phyloP scores from a whole-genome alignment of 2,113 vertebrate species.

The Holacanthus passer region DNA sequence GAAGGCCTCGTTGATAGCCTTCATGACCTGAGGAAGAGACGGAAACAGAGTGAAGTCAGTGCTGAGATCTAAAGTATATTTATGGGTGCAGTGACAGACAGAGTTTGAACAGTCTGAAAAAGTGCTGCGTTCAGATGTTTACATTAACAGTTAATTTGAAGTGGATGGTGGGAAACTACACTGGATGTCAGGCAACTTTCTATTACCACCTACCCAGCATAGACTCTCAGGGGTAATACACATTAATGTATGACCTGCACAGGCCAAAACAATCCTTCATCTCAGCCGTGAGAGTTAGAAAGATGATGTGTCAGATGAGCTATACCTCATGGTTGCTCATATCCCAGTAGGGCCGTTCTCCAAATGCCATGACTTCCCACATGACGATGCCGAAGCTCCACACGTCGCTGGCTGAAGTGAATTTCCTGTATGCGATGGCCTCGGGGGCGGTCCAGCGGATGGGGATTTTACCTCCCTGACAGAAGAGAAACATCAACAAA shows the following conservation, averaged over 20 bases:
- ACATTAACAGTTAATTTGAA: slow-evolving; percentile 52
- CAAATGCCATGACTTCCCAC: slow-evolving; percentile 98
- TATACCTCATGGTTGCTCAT: slow-evolving; percentile 92
- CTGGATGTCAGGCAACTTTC: slow-evolving; percentile 24
- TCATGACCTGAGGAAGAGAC: slow-evolving; percentile 91
- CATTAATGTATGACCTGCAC: slow-evolving; percentile 43
- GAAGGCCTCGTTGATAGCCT: slow-evolving; percentile 96
- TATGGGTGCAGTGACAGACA: slow-evolving; percentile 1
- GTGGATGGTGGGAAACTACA: slow-evolving; percentile 38
- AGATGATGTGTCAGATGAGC: slow-evolving; percentile 25
- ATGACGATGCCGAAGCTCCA: slow-evolving; percentile 99
- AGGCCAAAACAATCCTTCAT: slow-evolving; percentile 59
- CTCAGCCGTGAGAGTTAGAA: slow-evolving; percentile 6
- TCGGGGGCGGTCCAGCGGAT: slow-evolving; percentile 98
- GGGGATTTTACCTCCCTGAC: slow-evolving; percentile 96
- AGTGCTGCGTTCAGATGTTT: slow-evolving; percentile 38
- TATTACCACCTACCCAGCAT: slow-evolving; percentile 21
- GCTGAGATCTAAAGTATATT: slow-evolving; percentile 17
- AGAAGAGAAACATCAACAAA: slow-evolving; percentile 55
- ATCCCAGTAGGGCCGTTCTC: slow-evolving; percentile 97
- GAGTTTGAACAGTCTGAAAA: slow-evolving; percentile 28
- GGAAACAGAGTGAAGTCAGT: slow-evolving; percentile 9
- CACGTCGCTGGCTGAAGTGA: slow-evolving; percentile 96
- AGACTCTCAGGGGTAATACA: slow-evolving; percentile 25
- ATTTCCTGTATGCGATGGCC: slow-evolving; percentile 96